Base-by-base conservation (phyloP, 2,888 invertebrate species). In the Byasa hedistus region DNA sequence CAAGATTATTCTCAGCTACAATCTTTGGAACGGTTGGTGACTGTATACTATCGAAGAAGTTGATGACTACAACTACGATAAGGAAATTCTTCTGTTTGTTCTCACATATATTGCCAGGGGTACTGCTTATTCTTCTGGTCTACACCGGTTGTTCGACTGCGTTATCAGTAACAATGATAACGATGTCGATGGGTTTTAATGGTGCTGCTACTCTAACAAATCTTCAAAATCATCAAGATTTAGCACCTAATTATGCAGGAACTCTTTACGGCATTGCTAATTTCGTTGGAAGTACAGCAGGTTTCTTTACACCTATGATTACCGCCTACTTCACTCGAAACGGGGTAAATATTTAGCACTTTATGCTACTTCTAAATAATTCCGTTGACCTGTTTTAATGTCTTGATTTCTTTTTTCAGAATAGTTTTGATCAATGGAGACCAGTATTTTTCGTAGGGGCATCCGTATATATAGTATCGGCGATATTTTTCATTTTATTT, bases 181-280 rank as follows among this genome's bases (percentile, higher is more conserved):
- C 95, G 0, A 78, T 94, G 72, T 95, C 95, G 0, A 88, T 95
- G 82, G 95, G 95, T 23, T 93, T 94, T 75, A 94, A 94, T 69
- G 94, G 94, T 0, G 93, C 94, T 5, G 94, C 94, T 0, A 93
- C 94, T 0, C 79, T 93, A 65, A 93, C 94, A 0, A 94, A 94
- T 77, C 83, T 94, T 70, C 93, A 93, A 76, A 94, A 94, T 70
- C 92, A 95, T 67, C 96, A 96, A 81, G 96, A 96, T 81, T 85
- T 96, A 64, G 95, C 96, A 0, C 96, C 96, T 0, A 96, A 96
- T 77, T 96, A 93, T 78, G 96, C 96, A 0, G 96, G 96, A 5
- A 94, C 95, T 17, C 82, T 96, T 27, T 96, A 96, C 74, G 96
- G 96, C 15, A 94, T 96, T n/a, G 95, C 95, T 58, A 96, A 96